Conservation (phyloP, 2,888 invertebrate species). For the Steromphala cineraria region DNA sequence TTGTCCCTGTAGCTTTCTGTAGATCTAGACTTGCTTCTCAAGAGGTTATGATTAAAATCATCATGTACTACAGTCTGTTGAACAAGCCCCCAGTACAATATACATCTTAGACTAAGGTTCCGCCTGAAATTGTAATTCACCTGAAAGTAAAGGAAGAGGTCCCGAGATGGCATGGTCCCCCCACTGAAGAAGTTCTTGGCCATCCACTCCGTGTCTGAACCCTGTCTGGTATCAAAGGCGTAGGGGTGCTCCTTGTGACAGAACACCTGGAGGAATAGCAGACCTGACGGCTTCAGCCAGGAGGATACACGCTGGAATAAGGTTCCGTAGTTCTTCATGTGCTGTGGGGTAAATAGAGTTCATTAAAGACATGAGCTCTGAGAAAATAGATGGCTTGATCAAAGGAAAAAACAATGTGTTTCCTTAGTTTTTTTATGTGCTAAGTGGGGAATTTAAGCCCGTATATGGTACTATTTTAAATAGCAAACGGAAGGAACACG, state of each 20-base stretch:
- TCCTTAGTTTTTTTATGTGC: too few species aligned
- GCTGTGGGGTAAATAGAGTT: constrained; percentile 44
- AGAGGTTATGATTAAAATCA: background rate
- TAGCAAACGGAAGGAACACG: too few species aligned
- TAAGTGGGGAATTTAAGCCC: too few species aligned
- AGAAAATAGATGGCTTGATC: too few species aligned
- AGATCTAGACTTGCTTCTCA: too few species aligned
- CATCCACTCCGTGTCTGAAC: constrained; percentile 71
- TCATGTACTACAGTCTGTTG: too few species aligned
- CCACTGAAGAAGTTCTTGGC: constrained; percentile 70
- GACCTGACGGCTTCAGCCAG: constrained; percentile 66
- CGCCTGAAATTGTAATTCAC: constrained; percentile 30
- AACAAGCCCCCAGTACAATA: background rate
- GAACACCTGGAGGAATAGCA: constrained; percentile 64
- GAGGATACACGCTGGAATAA: constrained; percentile 63
- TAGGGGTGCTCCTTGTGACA: constrained; percentile 64
- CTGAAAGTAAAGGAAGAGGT: constrained; percentile 67
- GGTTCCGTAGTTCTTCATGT: constrained; percentile 68
- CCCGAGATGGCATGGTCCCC: constrained; percentile 69
- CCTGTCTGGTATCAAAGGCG: constrained; percentile 62
- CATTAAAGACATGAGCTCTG: too few species aligned
- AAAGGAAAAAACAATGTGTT: too few species aligned
- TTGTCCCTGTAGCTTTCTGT: too few species aligned
- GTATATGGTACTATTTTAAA: too few species aligned
- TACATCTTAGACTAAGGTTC: background rate